A percentile compares a stretch with the other conserved stretches of the same genome.
Conservation (phyloP, 2,113 vertebrate genomes). For the Thryonomys swinderianus region DNA sequence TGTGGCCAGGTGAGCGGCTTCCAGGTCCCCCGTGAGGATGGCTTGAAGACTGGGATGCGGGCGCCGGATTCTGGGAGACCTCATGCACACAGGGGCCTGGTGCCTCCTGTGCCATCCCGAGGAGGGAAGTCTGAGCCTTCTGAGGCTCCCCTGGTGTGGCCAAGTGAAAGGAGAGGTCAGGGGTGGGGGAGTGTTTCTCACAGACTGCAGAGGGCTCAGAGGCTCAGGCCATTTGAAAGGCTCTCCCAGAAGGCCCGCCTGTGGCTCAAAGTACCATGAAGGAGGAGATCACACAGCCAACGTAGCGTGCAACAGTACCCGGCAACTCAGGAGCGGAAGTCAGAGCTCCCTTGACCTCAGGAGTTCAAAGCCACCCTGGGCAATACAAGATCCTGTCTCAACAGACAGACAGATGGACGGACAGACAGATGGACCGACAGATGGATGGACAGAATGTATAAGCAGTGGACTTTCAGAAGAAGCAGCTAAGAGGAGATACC, state of each 20-base stretch:
- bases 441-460: neutral
- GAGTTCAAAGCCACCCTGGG: neutral
- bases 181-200: neutral
- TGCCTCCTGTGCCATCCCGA: neutral
- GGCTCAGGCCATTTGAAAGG: neutral
- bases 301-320: neutral
- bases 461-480: neutral
- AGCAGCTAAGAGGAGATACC: neutral
- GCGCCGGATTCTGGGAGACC: no score
- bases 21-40: neutral
- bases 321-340: neutral
- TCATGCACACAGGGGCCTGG: no score
- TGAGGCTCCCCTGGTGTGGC: neutral
- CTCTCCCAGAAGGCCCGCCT: neutral
- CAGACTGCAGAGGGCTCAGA: neutral
- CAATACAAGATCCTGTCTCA: neutral
- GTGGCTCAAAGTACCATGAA: neutral
- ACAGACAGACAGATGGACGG: neutral
- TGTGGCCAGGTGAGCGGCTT: neutral
- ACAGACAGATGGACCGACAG: neutral
- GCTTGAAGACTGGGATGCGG: neutral
- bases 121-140: neutral
- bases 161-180: neutral
- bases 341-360: neutral
- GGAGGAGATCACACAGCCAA: neutral